A percentile compares a stretch with the other conserved stretches of the same genome.
phyloP scores from a whole-genome alignment of 1,140 invertebrate genomes.

The Drosophila malerkotliana region DNA sequence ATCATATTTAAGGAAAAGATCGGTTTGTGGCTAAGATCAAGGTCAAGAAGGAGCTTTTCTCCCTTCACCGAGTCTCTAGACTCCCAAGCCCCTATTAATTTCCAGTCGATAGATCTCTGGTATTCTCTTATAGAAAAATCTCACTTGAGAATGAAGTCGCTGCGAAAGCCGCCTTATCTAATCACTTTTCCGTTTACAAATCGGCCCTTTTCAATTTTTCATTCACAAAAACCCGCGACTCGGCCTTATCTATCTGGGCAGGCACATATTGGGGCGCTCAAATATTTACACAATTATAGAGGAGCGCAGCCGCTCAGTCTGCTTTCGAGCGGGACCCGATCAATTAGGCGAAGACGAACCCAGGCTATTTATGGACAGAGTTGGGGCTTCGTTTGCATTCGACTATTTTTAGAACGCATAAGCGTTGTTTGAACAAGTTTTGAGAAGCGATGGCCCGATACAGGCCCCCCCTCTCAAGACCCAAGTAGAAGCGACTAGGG shows the following conservation, averaged over 20 bases:
- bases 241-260: slow-evolving; percentile 22
- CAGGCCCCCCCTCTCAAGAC: neutral
- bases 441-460: slow-evolving; percentile 19
- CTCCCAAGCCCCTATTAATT: too few relatives aligned
- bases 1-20: too few relatives aligned
- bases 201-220: slow-evolving; percentile 14
- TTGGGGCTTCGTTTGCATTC: slow-evolving; percentile 43
- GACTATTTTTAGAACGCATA: slow-evolving; percentile 48
- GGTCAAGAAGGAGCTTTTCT: too few relatives aligned
- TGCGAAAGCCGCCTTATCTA: slow-evolving; percentile 13
- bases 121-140: neutral
- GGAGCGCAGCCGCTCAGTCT: slow-evolving; percentile 33
- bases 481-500: slow-evolving; percentile 25
- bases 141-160: neutral
- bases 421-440: slow-evolving; percentile 52
- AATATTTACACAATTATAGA: slow-evolving; percentile 38
- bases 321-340: slow-evolving; percentile 15
- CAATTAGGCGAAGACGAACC: slow-evolving; percentile 30
- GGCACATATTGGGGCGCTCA: slow-evolving; percentile 16
- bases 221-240: slow-evolving; percentile 34
- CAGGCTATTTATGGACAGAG: slow-evolving; percentile 43
- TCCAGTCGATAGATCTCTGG: too few relatives aligned
- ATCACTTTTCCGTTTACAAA: slow-evolving; percentile 28
- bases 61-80: too few relatives aligned
- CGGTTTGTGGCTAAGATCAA: too few relatives aligned